Evolutionary conservation across 2,113 vertebrate genomes (phyloP), one percentile per base, ranked within the genome.

Genomic region (Pelecanus crispus): DNA sequence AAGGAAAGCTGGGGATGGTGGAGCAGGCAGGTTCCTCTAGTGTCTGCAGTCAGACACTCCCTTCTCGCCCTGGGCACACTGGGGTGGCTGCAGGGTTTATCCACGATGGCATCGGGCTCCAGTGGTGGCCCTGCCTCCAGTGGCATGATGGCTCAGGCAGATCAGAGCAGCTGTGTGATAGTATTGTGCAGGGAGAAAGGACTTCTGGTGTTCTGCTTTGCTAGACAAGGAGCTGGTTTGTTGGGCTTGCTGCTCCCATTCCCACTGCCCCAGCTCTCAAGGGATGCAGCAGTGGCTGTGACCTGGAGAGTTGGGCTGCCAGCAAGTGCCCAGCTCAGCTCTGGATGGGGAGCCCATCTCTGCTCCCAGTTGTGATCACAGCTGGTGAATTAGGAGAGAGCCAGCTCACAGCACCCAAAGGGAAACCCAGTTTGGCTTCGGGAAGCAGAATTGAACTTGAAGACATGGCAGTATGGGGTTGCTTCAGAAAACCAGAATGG

Each of bases 21-120:
- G 50, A 31, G n/a, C 62, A 25, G 67, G 29, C 1, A 2, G 34
- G 49, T 71, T 50, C 71, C 58, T 56, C 22, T 58, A 36, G 65
- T 1, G 7, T 49, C 66, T 16, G 28, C 44, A 65, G 44, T 10
- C 2, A 2, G 42, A 14, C 3, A 2, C 53, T 56, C n/a, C 6
- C 49, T 79, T 9, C 61, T 70, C 4, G 6, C 18, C 56, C 72
- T 6, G 11, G 29, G 29, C 20, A 5, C 0, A 1, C 55, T 29
- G 42, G 42, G n/a, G 24, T 3, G 13, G 66, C 12, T 44, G 40
- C 7, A 38, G 53, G 18, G 11, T n/a, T 61, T 36, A 36, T 52
- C 50, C 47, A 15, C 2, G 1, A 62, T 0, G 3, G 26, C 2
- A 5, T 5, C 1, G 3, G 45, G n/a, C 45, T 71, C 28, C 20